Base-by-base conservation (phyloP, 2,113 vertebrate genomes). In the Proterorhinus semilunaris region DNA sequence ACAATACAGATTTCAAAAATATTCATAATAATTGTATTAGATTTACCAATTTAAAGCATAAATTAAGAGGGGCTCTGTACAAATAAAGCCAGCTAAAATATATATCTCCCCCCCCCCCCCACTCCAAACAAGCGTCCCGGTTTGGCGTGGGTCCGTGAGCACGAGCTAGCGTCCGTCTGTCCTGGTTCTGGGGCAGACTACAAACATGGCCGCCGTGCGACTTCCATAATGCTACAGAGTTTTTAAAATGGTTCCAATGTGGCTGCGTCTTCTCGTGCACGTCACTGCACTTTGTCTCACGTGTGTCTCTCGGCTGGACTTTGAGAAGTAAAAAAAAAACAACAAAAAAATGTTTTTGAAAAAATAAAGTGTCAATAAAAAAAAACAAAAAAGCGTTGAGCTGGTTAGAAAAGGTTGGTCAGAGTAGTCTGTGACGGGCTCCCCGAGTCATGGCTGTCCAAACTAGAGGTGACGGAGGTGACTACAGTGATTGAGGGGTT, bases 361-460 rank as follows among this genome's bases (percentile, higher is more conserved):
- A 86, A 81, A 93, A 91, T 91, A 87, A 87, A 86, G 83, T 81
- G 76, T 81, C 75, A 83, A 82, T 87, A 62, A 65, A 83, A 68
- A 46, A 69, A 59, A 43, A 43, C n/a, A n/a, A 52, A 21, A 52
- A 51, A 53, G 85, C 62, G 81, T 6, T 5, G 65, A 81, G 83
- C 92, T 87, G 92, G 94, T 97, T 98, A 99, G 95, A 99, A 99
- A 97, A 99, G 97, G 92, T 96, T 98, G 89, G 98, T 98, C 95
- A 99, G 94, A 94, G 98, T 98, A 91, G 98, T 98, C 95, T 98
- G 98, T 82, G 98, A 96, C 93, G 98, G 97, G 93, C 97, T 98
- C 88, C 95, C 96, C 87, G 98, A 93, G 92, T 98, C 96, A 93
- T 95, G 97, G 95, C 96, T 96, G 98, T 99, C 98, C 98, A 97